Evolutionary conservation across 2,797 vertebrate species (phyloP).

Genomic region (Enteromius unitaeniatus): DNA sequence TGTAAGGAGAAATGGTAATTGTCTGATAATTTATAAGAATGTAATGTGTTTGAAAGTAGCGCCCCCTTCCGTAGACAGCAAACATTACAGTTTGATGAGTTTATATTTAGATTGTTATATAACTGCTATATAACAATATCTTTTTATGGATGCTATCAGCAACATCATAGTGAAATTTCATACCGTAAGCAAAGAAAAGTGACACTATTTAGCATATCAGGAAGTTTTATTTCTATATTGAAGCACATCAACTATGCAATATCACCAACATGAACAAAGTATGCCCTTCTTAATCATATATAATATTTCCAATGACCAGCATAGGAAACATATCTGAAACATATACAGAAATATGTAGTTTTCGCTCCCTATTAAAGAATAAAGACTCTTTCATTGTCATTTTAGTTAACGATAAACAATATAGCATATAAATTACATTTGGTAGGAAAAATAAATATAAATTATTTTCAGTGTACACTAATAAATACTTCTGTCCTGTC

Average conservation of each 20-base stretch:
- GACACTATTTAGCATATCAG: background rate
- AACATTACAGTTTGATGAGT: background rate
- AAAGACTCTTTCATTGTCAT: background rate
- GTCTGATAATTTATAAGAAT: background rate
- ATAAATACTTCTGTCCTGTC: conserved; percentile 12
- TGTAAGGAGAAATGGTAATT: background rate
- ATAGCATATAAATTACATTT: conserved; percentile 70
- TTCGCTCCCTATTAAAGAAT: background rate
- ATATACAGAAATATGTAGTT: background rate
- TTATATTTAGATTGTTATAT: background rate
- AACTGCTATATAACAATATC: background rate
- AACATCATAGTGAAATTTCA: background rate
- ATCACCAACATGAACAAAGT: conserved; percentile 9
- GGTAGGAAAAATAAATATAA: conserved; percentile 74
- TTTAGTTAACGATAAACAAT: conserved; percentile 23
- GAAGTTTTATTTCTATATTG: conserved; percentile 31
- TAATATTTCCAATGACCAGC: conserved; percentile 78
- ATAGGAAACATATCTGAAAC: conserved; percentile 69
- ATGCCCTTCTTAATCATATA: background rate
- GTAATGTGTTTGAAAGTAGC: conserved; percentile 22
- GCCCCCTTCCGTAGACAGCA: background rate
- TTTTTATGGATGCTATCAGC: background rate
- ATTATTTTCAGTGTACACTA: conserved; percentile 39
- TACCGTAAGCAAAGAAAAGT: background rate
- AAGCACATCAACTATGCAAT: conserved; percentile 30